Base-by-base conservation (phyloP, 1,140 invertebrate species). In the Spodoptera frugiperda region DNA sequence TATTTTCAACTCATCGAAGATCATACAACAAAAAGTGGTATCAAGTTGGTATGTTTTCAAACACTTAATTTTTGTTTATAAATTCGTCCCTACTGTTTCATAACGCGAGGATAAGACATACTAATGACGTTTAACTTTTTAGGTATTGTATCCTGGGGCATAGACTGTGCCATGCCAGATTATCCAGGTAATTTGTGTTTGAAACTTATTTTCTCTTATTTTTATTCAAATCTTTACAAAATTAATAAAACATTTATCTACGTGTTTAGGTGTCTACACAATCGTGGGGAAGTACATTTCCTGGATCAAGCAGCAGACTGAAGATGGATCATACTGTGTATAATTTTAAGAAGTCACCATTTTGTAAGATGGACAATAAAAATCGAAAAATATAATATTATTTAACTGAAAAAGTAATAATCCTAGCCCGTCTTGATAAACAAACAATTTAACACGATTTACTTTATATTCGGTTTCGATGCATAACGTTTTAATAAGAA, bases 61-160 rank as follows among this genome's bases (percentile, higher is more conserved):
- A 46, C 33, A 0, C 12, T 55, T 72, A 5, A 17, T 19, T 49
- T 15, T 9, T 59, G n/a, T 67, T 12, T 19, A n/a, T 44, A 48
- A 15, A 11, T 4, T 1, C 33, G 33, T 39, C 6, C 0, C 9
- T 39, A 10, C 8, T 39, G 5, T 39, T 9, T 39, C 8, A 39
- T 39, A 9, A 10, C 8, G 33, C 33, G 9, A 8, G 9, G 6
- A 39, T 39, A 4, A 6, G 33, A 39, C 53, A 14, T 54, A 14
- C 55, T 70, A 59, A 74, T 70, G 39, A 68, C 25, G 2, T 25
- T 46, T 83, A 88, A 74, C 21, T 72, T 71, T 78, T 46, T 68
- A 95, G 94, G 94, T 53, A 92, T 95, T 39, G 94, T 95, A 3
- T 96, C 95, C 0, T 96, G 95, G 95, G 96, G 96, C 8, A 94